Evolutionary conservation across 2,888 invertebrate species (phyloP), one percentile per base, ranked within the genome.

Genomic region (Mantis religiosa): DNA sequence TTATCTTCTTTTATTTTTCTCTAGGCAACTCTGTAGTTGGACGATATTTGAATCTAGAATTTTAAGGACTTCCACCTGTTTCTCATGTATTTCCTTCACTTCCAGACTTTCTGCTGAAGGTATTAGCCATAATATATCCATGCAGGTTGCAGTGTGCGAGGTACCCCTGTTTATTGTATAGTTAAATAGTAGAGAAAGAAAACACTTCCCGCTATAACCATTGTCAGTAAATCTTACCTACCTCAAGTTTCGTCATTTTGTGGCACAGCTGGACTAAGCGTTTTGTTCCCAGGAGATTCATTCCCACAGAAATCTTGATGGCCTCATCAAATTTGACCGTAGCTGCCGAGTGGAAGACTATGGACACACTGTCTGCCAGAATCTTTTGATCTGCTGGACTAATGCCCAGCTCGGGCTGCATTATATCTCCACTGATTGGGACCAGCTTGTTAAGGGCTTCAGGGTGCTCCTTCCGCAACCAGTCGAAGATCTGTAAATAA

Each of bases 261-360:
- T 96, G 96, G 92, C 96, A 96, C 85, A 97, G 93, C 89, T 96
- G 94, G 91, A 97, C 93, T 88, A 97, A 93, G 54, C 95, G 93
- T 91, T 96, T 95, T 8, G 97, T 96, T 88, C 96, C 97, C 41
- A 96, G 93, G 89, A 97, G 95, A 92, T 97, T 97, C 94, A 97
- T 96, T 90, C 96, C 95, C 3, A 97, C 95, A 0, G 97, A 96
- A 25, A 95, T 93, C 92, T 95, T 94, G 85, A 97, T 94, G 0
- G 95, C 95, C 92, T 97, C 97, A 92, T 97, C 96, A 92, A 97
- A 97, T 93, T 96, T 96, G 85, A 97, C 95, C 0, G 97, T 97
- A 0, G 97, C 97, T 0, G 97, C 97, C 34, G 96, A 96, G 93
- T 97, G 97, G 93, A 97, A 97, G 34, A 97, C 97, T 81, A 97